These are phyloP conservation scores for Hydrochoerus hydrochaeris DNA, from an alignment of 2,113 vertebrate genomes.

Conservation along the genomic window DNA sequence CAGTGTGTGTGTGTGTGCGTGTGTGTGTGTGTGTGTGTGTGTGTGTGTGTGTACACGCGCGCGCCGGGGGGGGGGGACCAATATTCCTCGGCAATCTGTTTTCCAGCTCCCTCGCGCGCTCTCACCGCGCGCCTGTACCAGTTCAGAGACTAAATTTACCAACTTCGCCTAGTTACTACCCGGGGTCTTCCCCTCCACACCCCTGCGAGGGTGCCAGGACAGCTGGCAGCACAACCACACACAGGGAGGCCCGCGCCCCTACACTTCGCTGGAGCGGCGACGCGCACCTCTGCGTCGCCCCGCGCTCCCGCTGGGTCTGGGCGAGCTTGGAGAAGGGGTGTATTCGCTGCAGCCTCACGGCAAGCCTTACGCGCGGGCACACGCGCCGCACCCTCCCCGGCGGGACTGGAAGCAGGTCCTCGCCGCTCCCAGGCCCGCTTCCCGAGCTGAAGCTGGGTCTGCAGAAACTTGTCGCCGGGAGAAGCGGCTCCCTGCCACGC, in stretches of 20 bases:
- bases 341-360: background rate
- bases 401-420: constrained; percentile 37
- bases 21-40: background rate
- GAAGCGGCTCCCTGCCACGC: constrained; percentile 28
- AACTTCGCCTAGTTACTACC: constrained; percentile 56
- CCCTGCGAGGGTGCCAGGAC: background rate
- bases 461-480: constrained; percentile 56
- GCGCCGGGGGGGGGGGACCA: background rate
- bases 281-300: background rate
- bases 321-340: background rate
- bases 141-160: constrained; percentile 40
- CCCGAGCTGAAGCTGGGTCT: constrained; percentile 10
- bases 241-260: background rate
- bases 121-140: background rate
- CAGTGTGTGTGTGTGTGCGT: background rate
- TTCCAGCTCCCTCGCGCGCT: constrained; percentile 41
- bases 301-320: background rate
- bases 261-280: background rate
- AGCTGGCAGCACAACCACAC: background rate
- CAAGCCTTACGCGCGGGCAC: background rate
- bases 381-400: constrained; percentile 43
- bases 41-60: background rate
- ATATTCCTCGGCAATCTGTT: background rate
- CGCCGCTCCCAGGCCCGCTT: constrained; percentile 53
- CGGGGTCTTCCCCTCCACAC: background rate